Conservation (phyloP, 2,113 vertebrate species). For the Apteryx owenii region DNA sequence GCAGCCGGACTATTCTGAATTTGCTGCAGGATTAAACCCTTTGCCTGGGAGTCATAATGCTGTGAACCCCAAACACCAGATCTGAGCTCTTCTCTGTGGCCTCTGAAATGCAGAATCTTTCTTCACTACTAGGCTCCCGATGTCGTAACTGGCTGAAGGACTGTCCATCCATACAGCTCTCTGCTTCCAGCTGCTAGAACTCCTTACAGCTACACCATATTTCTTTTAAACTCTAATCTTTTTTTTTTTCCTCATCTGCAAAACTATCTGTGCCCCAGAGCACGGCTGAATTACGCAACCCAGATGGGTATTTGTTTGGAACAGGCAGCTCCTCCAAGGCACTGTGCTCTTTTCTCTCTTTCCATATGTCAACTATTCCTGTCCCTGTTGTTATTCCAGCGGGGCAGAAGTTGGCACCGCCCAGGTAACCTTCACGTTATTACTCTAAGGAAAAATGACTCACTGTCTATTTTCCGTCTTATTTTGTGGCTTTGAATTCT, state of each 20-base stretch:
- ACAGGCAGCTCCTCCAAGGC: accelerated
- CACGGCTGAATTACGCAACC: background rate
- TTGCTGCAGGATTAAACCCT: background rate
- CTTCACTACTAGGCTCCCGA: too few relatives aligned
- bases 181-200: background rate
- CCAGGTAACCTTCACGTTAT: slow-evolving; percentile 62
- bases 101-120: background rate
- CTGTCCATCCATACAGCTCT: background rate
- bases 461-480: slow-evolving; percentile 68
- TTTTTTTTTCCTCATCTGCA: background rate
- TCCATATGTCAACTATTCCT: slow-evolving; percentile 14
- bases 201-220: accelerated
- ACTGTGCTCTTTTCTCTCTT: background rate
- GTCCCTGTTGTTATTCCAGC: slow-evolving; percentile 45
- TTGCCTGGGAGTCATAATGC: accelerated
- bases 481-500: slow-evolving; percentile 50
- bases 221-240: background rate
- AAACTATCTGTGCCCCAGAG: background rate
- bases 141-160: background rate
- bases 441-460: slow-evolving; percentile 70
- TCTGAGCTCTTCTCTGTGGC: background rate
- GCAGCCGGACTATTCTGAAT: background rate
- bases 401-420: slow-evolving; percentile 51
- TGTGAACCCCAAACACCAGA: background rate
- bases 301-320: background rate